A percentile compares a stretch with the other conserved stretches of the same genome.
phyloP scores from a whole-genome alignment of 1,140 invertebrate genomes.

The Drosophila ambigua region DNA sequence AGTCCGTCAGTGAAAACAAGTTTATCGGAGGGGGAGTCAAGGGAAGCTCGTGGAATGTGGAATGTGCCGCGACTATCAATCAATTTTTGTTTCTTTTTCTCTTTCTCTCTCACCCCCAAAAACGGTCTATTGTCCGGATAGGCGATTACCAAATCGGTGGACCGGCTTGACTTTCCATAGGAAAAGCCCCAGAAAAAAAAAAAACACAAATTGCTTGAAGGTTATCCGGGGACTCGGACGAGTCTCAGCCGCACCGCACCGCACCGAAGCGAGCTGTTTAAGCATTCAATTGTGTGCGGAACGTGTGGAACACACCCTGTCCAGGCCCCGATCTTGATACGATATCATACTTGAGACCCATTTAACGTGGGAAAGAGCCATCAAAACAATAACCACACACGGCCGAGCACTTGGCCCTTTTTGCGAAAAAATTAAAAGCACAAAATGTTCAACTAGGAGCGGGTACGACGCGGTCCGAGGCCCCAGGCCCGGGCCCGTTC shows the following conservation, averaged over 20 bases:
- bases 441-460: slow-evolving; percentile 42
- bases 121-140: slow-evolving; percentile 53
- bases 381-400: slow-evolving; percentile 7
- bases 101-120: slow-evolving; percentile 46
- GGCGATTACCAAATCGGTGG: slow-evolving; percentile 44
- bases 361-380: slow-evolving; percentile 65
- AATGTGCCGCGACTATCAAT: slow-evolving; percentile 81
- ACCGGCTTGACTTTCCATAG: slow-evolving; percentile 77
- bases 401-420: slow-evolving; percentile 48
- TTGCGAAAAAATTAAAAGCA: slow-evolving; percentile 44
- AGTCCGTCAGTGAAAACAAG: slow-evolving; percentile 50
- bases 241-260: not conserved
- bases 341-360: slow-evolving; percentile 47
- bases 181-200: slow-evolving; percentile 65
- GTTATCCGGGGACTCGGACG: slow-evolving; percentile 51
- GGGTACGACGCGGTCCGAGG: slow-evolving; percentile 3
- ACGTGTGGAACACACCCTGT: slow-evolving; percentile 65
- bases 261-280: slow-evolving; percentile 39
- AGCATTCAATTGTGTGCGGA: slow-evolving; percentile 58
- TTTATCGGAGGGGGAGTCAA: slow-evolving; percentile 55
- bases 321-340: slow-evolving; percentile 52
- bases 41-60: slow-evolving; percentile 51
- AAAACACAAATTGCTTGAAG: slow-evolving; percentile 42
- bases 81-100: slow-evolving; percentile 49
- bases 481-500: not conserved